These are phyloP conservation scores for Tuta absoluta DNA, from an alignment of 2,888 invertebrate species.

Conservation along the genomic window DNA sequence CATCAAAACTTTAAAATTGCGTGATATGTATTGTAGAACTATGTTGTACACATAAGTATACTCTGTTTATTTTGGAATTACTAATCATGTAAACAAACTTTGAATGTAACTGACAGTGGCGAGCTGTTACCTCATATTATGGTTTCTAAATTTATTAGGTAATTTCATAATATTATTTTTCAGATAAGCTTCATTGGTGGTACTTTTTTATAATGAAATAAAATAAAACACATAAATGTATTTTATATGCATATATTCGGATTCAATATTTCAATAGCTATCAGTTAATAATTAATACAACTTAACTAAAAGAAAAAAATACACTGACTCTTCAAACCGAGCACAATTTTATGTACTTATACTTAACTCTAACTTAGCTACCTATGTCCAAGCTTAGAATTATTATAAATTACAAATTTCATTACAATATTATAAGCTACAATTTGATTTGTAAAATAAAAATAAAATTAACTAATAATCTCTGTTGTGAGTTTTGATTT, in stretches of 20 bases:
- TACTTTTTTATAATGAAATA: neutral
- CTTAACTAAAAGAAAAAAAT: conserved; percentile 78
- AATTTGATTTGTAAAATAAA: conserved; percentile 50
- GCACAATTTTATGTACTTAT: conserved; percentile 51
- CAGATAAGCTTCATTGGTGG: too few species aligned
- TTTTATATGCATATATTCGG: conserved; percentile 81
- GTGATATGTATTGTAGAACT: too few species aligned
- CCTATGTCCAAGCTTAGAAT: conserved; percentile 76
- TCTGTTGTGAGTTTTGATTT: conserved; percentile 46
- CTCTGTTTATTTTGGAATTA: too few species aligned
- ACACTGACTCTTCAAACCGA: conserved; percentile 71
- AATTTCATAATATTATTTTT: too few species aligned
- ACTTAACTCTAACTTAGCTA: conserved; percentile 67
- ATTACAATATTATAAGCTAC: conserved; percentile 68
- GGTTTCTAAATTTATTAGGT: too few species aligned
- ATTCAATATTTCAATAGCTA: conserved; percentile 79
- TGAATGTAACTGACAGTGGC: too few species aligned
- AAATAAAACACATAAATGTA: conserved; percentile 61
- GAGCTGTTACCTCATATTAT: too few species aligned
- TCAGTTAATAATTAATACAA: conserved; percentile 75
- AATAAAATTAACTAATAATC: conserved; percentile 68
- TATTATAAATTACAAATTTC: conserved; percentile 77
- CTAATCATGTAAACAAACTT: too few species aligned
- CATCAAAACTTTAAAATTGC: too few species aligned
- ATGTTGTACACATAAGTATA: too few species aligned